These are phyloP conservation scores for Andrena cerasifolii DNA, from an alignment of 1,140 invertebrate genomes.

Conservation along the genomic window DNA sequence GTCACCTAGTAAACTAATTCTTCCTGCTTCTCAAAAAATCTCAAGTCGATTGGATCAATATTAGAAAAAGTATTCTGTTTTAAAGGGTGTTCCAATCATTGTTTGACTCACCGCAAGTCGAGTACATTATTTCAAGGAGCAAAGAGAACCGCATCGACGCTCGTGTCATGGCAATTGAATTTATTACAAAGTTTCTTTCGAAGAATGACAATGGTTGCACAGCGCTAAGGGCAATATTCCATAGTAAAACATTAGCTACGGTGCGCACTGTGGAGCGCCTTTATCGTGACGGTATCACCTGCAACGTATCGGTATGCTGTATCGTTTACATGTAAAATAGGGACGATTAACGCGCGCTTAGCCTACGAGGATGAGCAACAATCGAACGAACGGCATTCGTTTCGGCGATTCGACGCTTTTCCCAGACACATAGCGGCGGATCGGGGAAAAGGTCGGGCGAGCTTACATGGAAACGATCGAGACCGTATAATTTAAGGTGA, in stretches of 20 bases:
- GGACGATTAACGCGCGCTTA: conserved; percentile 51
- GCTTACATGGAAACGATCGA: conserved; percentile 6
- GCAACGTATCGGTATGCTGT: conserved; percentile 48
- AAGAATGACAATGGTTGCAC: conserved; percentile 70
- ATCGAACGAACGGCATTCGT: conserved; percentile 31
- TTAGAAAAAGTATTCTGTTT: too few species aligned
- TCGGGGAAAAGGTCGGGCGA: background rate
- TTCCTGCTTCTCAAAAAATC: too few species aligned
- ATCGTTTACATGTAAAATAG: conserved; percentile 25
- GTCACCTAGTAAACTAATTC: too few species aligned
- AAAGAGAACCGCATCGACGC: too few species aligned
- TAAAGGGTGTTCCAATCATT: too few species aligned
- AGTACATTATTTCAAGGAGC: too few species aligned
- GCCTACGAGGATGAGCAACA: conserved; percentile 59
- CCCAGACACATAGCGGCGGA: background rate
- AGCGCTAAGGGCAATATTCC: conserved; percentile 64
- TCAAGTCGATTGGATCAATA: too few species aligned
- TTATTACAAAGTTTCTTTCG: conserved; percentile 75
- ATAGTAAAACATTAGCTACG: conserved; percentile 76
- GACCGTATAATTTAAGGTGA: conserved; percentile 38
- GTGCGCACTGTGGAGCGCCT: conserved; percentile 55
- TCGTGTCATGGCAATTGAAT: conserved; percentile 69
- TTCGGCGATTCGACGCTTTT: conserved; percentile 16
- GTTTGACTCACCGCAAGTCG: too few species aligned
- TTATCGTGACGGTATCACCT: conserved; percentile 49